Evolutionary conservation across 2,888 invertebrate genomes (phyloP), one percentile per base, ranked within the genome.

Genomic region (Heliconius sara): DNA sequence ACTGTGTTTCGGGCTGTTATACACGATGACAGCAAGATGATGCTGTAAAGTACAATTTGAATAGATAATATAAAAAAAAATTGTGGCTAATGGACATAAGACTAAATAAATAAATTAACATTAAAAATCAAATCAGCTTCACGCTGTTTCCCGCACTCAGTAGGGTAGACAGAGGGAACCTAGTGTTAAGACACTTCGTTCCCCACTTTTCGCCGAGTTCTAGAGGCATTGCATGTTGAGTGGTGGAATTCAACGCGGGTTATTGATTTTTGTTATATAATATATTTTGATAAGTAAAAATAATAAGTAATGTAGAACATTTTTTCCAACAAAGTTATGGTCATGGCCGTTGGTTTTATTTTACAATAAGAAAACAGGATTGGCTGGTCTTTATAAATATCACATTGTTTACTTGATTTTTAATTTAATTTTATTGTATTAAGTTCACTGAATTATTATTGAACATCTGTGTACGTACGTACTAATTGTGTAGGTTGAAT

Each of bases 1-100:
- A 89, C 27, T 0, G 88, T 84, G 0, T 86, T 67, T 57, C 34
- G 60, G 16, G 76, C 78, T 43, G 65, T 27, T n/a, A 85, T 83
- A 4, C 81, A n/a, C 27, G 76, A 80, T 43, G 84, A 79, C 22
- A 77, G 68, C 19, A 81, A 27, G 10, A 81, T 27, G 9, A 70
- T 3, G 27, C 71, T 80, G 66, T 43, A 57, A 63, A 60, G 27
- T 16, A 39, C 25, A 71, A 43, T 27, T 68, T n/a, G 22, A 25
- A 57, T 22, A 63, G 25, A n/a, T n/a, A n/a, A 57, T n/a, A 57
- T 9, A 67, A 39, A 10, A 39, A 10, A 39, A 39, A 10, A 39
- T 39, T 39, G 39, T 39, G 39, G 39, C 39, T 10, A 10, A 39
- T 10, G 39, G 39, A 10, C 10, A 39, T 39, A 39, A 10, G 39